phyloP scores from a whole-genome alignment of 2,888 invertebrate genomes.

The Crematogaster levior region DNA sequence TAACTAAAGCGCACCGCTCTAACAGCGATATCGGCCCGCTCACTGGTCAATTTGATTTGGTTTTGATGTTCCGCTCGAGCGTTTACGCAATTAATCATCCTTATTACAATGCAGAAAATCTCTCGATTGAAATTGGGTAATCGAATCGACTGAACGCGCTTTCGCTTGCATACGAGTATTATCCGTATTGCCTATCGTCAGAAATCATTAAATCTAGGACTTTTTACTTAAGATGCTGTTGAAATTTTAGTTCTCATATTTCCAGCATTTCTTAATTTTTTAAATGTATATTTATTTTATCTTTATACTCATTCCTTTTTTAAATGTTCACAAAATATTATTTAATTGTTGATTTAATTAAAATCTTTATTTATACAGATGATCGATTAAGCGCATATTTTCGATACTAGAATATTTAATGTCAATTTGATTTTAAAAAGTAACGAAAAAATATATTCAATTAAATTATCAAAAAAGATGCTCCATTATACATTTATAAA shows the following conservation, averaged over 20 bases:
- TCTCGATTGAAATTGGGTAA: slow-evolving; percentile 36
- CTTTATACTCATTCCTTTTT: not conserved
- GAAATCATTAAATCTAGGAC: not conserved
- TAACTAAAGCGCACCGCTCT: slow-evolving; percentile 33
- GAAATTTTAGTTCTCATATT: not conserved
- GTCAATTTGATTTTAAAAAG: not conserved
- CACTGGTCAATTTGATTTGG: slow-evolving; percentile 33
- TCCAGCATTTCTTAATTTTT: not conserved
- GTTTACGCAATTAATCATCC: slow-evolving; percentile 48
- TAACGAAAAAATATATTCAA: not conserved
- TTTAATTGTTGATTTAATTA: not conserved
- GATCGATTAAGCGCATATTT: not conserved
- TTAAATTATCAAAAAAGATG: not conserved
- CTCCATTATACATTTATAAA: not conserved
- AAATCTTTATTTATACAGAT: not conserved
- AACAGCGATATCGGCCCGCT: slow-evolving; percentile 30
- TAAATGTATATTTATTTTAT: not conserved
- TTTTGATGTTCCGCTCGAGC: slow-evolving; percentile 40
- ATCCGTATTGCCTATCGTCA: not conserved
- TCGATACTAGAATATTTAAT: not conserved
- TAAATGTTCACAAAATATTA: not conserved
- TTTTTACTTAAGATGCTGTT: not conserved
- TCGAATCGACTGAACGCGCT: slow-evolving; percentile 28
- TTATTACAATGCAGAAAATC: slow-evolving; percentile 47
- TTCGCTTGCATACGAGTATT: slow-evolving; percentile 5